Evolutionary conservation across 2,113 vertebrate species (phyloP).

Genomic region (Oreochromis tanganicae): DNA sequence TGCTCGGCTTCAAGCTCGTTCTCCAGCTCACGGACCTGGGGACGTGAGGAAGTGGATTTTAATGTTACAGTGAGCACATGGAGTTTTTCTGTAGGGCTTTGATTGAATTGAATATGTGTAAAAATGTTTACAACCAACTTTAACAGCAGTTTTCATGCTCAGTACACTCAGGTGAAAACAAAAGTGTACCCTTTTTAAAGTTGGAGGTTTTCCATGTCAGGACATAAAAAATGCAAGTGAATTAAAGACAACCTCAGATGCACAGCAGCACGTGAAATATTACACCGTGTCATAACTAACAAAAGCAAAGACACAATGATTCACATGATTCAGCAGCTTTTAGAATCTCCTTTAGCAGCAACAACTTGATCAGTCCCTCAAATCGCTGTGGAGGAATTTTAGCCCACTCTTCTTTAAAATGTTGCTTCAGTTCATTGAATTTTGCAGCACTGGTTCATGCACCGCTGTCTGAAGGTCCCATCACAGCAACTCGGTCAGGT

Average conservation of each 20-base stretch:
- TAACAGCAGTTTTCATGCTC: not conserved
- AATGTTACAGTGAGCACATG: not conserved
- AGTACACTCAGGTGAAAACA: not conserved
- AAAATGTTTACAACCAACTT: not conserved
- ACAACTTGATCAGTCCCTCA: not conserved
- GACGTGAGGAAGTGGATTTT: accelerated
- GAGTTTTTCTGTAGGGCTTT: not conserved
- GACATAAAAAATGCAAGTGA: accelerated
- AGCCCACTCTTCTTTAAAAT: not conserved
- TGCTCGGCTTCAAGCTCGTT: constrained; percentile 44
- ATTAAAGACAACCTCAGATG: not conserved
- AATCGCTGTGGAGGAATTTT: not conserved
- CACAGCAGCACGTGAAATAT: not conserved
- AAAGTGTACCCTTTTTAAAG: not conserved
- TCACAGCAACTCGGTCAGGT: not conserved
- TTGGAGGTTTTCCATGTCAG: not conserved
- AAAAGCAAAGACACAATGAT: not conserved
- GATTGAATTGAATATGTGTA: not conserved
- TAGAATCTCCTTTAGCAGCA: not conserved
- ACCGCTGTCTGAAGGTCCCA: not conserved
- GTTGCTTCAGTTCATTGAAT: not conserved
- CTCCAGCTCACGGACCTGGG: constrained; percentile 48
- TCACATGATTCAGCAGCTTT: not conserved
- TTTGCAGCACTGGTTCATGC: accelerated
- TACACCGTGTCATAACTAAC: accelerated